Percentiles rank a stretch among this genome's conserved stretches.
Conservation (phyloP, 2,888 invertebrate species). For the Cryptops parisi region DNA sequence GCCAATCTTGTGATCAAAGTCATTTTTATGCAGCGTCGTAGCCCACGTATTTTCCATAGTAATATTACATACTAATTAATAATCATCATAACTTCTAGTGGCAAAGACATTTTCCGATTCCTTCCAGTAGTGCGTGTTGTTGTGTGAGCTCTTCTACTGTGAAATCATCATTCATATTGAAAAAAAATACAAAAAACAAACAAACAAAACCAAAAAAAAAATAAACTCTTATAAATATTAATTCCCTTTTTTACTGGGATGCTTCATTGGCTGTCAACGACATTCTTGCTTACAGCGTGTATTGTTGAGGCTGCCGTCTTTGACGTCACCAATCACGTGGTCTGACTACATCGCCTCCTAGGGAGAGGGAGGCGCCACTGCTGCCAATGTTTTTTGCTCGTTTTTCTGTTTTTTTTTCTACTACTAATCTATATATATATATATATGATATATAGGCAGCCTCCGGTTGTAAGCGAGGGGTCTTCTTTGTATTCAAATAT, state of each 20-base stretch:
- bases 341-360: neutral
- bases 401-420: neutral
- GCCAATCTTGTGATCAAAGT: conserved; percentile 14
- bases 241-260: neutral
- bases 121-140: conserved; percentile 14
- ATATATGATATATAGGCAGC: neutral
- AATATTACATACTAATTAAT: neutral
- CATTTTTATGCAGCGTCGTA: conserved; percentile 13
- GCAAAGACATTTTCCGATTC: conserved; percentile 10
- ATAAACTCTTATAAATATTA: neutral
- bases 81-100: conserved; percentile 1
- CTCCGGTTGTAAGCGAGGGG: neutral
- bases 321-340: neutral
- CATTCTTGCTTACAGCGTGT: neutral
- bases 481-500: too few species aligned
- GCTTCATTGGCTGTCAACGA: neutral
- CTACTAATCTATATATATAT: too few species aligned
- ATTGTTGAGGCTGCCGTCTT: neutral
- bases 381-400: neutral
- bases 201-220: neutral
- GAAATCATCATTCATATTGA: too few species aligned
- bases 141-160: conserved; percentile 13
- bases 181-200: too few species aligned
- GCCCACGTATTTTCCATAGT: conserved; percentile 13
- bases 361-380: neutral